Conservation (phyloP, 2,113 vertebrate species). For the Merops nubicus region DNA sequence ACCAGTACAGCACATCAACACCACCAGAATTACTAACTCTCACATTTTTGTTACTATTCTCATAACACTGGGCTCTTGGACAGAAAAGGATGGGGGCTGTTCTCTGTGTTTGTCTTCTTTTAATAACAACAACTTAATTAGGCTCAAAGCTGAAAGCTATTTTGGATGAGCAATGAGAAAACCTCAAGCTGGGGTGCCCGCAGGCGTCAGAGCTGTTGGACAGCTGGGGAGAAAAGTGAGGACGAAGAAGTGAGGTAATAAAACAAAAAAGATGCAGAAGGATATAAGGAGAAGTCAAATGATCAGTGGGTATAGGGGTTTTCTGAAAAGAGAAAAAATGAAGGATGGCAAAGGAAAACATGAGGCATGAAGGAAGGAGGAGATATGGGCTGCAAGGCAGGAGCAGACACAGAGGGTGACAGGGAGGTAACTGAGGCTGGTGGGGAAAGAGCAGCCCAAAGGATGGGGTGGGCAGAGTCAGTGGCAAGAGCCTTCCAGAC, state of each 20-base stretch:
- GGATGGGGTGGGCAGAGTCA: neutral
- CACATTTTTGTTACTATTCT: neutral
- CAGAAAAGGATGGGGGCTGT: neutral
- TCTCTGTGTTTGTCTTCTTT: neutral
- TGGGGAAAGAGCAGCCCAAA: neutral
- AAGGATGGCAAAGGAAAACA: neutral
- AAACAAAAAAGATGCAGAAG: neutral
- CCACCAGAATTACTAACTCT: neutral
- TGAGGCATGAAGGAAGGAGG: neutral
- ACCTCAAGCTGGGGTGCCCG: neutral
- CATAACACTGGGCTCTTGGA: neutral
- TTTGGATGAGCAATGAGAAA: neutral
- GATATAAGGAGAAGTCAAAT: neutral
- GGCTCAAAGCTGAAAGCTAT: neutral
- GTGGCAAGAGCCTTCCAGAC: neutral
- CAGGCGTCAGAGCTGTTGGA: neutral
- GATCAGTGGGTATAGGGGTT: neutral
- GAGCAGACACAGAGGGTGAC: accelerated
- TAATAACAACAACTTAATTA: conserved; percentile 27
- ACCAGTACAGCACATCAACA: neutral
- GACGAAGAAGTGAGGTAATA: neutral
- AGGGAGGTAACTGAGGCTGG: neutral
- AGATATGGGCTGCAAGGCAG: neutral
- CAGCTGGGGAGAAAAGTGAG: neutral
- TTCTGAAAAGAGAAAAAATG: neutral